These are phyloP conservation scores for Eudyptes chrysolophus DNA, from an alignment of 2,113 vertebrate species.

Conservation along the genomic window DNA sequence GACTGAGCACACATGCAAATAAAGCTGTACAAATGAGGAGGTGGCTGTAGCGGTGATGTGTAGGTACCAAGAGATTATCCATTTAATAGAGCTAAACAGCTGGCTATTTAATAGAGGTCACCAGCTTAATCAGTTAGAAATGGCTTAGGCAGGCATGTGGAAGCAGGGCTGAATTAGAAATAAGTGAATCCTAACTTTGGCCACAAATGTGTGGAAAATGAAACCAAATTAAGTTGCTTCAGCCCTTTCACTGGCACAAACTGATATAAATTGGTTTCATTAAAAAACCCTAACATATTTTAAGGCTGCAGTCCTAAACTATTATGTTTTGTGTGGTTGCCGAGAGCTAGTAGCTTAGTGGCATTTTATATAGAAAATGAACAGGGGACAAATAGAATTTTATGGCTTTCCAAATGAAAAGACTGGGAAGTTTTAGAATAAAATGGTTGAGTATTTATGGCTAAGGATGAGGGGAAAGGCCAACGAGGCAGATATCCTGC, in stretches of 20 bases:
- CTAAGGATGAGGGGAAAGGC: too few relatives aligned
- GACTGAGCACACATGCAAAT: neutral
- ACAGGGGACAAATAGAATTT: constrained; percentile 64
- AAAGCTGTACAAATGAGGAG: neutral
- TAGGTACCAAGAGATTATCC: constrained; percentile 25
- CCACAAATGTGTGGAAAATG: constrained; percentile 63
- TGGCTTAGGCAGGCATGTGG: neutral
- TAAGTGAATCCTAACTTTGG: constrained; percentile 49
- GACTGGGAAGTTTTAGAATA: constrained; percentile 55
- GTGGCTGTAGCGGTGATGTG: neutral
- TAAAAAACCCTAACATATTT: constrained; percentile 68
- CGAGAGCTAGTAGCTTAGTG: constrained; percentile 39
- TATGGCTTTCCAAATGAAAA: constrained; percentile 69
- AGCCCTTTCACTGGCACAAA: constrained; percentile 63
- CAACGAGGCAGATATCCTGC: too few relatives aligned
- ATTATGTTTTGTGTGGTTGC: constrained; percentile 50
- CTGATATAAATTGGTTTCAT: constrained; percentile 73
- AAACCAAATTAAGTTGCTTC: constrained; percentile 72
- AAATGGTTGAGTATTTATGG: neutral
- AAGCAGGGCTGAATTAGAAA: constrained; percentile 30
- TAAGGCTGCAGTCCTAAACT: constrained; percentile 59
- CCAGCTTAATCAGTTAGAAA: constrained; percentile 45
- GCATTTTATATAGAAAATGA: constrained; percentile 66
- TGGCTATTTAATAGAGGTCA: constrained; percentile 56
- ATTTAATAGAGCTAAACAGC: constrained; percentile 42